Evolutionary conservation across 2,888 invertebrate genomes (phyloP).

Genomic region (Microplitis manilae): DNA sequence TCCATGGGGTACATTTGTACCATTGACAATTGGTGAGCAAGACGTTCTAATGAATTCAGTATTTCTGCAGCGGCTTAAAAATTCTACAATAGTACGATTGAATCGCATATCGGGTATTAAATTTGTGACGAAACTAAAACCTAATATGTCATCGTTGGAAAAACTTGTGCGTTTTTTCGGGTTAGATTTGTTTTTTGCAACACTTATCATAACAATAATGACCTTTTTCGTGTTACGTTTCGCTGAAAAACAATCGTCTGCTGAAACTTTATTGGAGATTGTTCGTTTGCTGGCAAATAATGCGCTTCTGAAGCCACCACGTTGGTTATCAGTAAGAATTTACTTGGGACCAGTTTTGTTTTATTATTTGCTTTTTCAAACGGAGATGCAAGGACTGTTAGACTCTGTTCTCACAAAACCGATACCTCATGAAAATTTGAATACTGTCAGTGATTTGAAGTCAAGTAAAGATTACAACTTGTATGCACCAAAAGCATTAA

Average conservation of each 20-base stretch:
- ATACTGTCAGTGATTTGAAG: neutral
- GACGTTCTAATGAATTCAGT: slow-evolving; percentile 6
- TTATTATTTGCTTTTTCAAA: slow-evolving; percentile 3
- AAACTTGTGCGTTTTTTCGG: neutral
- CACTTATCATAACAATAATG: neutral
- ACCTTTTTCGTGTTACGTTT: neutral
- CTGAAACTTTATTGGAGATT: neutral
- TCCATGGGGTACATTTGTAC: neutral
- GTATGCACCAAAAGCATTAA: neutral
- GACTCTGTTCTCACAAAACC: neutral
- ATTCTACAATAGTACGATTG: neutral
- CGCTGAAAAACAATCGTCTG: neutral
- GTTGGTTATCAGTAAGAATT: neutral
- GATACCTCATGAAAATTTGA: neutral
- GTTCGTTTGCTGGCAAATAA: neutral
- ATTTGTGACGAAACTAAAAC: neutral
- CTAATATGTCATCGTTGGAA: neutral
- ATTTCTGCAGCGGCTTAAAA: neutral
- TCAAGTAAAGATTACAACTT: neutral
- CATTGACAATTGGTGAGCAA: neutral
- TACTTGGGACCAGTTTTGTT: slow-evolving; percentile 13
- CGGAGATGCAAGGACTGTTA: slow-evolving; percentile 3
- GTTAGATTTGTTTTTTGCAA: neutral
- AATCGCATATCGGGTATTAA: neutral
- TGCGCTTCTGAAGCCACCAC: neutral